These are phyloP conservation scores for Erebia ligea DNA, from an alignment of 2,888 invertebrate genomes.

Conservation along the genomic window DNA sequence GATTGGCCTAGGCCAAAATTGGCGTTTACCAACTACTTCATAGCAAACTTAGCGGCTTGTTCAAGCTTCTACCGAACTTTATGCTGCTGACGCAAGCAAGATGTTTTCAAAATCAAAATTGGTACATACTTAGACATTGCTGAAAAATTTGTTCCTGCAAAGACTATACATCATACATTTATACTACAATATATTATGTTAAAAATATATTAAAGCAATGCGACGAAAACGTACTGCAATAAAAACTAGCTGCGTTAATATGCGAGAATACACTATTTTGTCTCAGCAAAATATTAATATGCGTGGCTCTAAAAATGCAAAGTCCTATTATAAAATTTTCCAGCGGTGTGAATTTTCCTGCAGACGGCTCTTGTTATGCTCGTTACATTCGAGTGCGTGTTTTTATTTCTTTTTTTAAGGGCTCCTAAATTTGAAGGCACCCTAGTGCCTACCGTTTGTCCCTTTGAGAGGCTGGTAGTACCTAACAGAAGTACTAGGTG, in stretches of 20 bases:
- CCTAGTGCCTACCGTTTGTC: background rate
- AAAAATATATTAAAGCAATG: too few species aligned
- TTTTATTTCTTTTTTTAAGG: constrained; percentile 7
- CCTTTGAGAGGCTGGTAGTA: background rate
- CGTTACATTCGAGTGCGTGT: constrained; percentile 21
- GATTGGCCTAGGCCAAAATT: too few species aligned
- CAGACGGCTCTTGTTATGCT: constrained; percentile 21
- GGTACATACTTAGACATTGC: too few species aligned
- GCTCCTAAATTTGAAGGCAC: constrained; percentile 13
- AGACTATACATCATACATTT: too few species aligned
- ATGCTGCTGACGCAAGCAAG: too few species aligned
- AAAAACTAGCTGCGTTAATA: background rate
- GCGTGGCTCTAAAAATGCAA: constrained; percentile 15
- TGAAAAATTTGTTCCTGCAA: too few species aligned
- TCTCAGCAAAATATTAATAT: background rate
- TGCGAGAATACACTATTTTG: background rate
- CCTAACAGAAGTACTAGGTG: background rate
- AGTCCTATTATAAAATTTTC: constrained; percentile 13
- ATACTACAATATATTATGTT: too few species aligned
- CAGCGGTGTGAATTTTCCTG: constrained; percentile 17
- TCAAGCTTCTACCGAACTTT: too few species aligned
- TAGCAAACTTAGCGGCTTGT: too few species aligned
- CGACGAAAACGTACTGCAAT: background rate
- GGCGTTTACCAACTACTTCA: too few species aligned
- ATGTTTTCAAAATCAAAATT: too few species aligned